Evolutionary conservation across 2,113 vertebrate species (phyloP).

Genomic region (Pangasianodon hypophthalmus): DNA sequence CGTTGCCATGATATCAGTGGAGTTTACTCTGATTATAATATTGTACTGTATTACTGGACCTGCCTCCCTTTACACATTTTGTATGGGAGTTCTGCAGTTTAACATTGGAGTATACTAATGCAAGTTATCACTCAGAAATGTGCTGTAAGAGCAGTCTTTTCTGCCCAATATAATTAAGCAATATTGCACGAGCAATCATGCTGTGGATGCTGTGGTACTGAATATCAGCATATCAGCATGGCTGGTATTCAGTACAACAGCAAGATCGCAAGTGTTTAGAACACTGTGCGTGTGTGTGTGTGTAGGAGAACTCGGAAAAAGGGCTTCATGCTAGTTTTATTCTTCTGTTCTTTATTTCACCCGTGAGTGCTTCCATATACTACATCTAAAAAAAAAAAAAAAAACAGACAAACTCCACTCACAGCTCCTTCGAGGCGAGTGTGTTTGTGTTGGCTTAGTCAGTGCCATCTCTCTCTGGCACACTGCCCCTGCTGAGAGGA

Average conservation of each 20-base stretch:
- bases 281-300: no score
- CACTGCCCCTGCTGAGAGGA: no score
- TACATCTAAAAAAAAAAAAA: not conserved
- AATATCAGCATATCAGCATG: no score
- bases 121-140: no score
- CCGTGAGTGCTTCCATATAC: not conserved
- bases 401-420: not conserved
- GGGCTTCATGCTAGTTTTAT: not conserved
- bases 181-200: not conserved
- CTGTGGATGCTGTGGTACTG: not conserved
- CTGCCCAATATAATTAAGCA: not conserved
- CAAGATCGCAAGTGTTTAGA: not conserved
- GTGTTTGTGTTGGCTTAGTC: not conserved
- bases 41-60: not conserved
- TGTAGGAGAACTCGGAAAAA: no score
- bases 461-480: not conserved
- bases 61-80: not conserved
- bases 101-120: no score
- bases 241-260: not conserved
- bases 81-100: not conserved
- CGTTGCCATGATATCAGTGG: not conserved
- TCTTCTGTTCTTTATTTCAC: not conserved
- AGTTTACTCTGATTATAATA: not conserved
- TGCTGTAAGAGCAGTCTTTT: not conserved
- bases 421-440: not conserved